A percentile compares a stretch with the other conserved stretches of the same genome.
Evolutionary conservation across 2,113 vertebrate genomes (phyloP).

Genomic region (Rhineura floridana): DNA sequence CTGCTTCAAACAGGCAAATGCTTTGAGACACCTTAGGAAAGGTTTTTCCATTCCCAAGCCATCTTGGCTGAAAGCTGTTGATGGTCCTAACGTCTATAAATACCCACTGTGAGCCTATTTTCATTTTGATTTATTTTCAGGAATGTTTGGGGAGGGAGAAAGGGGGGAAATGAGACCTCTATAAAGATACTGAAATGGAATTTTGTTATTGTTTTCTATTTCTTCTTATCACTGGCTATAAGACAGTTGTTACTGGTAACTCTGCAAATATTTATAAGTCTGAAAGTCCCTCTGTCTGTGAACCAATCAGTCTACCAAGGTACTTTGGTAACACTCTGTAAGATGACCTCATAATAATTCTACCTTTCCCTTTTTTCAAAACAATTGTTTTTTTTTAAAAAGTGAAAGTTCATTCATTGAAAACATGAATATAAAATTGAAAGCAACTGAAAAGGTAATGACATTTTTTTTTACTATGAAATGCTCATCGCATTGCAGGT

Average conservation of each 20-base stretch:
- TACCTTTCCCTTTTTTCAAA: not conserved
- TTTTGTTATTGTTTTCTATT: slow-evolving; percentile 1
- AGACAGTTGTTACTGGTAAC: not conserved
- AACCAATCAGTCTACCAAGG: not conserved
- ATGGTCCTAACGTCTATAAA: not conserved
- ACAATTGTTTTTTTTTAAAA: too few relatives aligned
- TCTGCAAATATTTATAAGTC: not conserved
- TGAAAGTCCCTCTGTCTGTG: not conserved
- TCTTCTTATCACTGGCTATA: not conserved
- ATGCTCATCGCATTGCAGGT: not conserved
- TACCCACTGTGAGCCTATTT: slow-evolving; percentile 5
- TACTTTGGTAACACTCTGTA: not conserved
- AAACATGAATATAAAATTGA: not conserved
- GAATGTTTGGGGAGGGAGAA: not conserved
- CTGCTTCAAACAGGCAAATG: not conserved
- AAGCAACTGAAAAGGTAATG: not conserved
- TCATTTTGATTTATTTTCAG: slow-evolving; percentile 19
- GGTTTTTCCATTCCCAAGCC: not conserved
- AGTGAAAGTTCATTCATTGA: not conserved
- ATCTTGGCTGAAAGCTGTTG: not conserved
- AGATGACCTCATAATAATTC: not conserved
- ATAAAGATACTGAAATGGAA: slow-evolving; percentile 20
- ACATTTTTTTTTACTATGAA: not conserved
- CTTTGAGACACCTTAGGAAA: not conserved
- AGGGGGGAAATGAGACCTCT: not conserved